Evolutionary conservation across 2,797 vertebrate genomes (phyloP).

Genomic region (Premnoplex brunnescens): DNA sequence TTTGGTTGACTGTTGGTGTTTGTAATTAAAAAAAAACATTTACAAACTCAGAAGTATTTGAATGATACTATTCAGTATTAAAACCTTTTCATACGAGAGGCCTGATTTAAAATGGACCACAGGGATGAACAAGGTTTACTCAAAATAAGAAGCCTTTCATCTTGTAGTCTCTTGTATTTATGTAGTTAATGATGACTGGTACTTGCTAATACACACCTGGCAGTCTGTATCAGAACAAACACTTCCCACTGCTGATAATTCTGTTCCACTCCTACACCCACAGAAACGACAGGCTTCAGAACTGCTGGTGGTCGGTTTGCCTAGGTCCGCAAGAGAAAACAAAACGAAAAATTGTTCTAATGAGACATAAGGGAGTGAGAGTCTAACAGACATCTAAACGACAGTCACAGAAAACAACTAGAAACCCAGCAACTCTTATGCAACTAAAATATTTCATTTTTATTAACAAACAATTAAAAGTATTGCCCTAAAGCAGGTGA

Average conservation of each 20-base stretch:
- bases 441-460: neutral
- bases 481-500: neutral
- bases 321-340: conserved; percentile 77
- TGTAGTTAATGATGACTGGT: neutral
- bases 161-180: neutral
- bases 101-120: neutral
- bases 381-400: neutral
- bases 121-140: neutral
- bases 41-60: neutral
- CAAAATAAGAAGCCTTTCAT: neutral
- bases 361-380: neutral
- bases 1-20: neutral
- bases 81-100: neutral
- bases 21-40: neutral
- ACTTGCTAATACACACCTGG: conserved; percentile 80
- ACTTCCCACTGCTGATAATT: conserved; percentile 95
- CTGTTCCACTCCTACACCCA: conserved; percentile 94
- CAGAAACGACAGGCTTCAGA: conserved; percentile 98
- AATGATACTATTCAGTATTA: neutral
- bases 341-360: neutral
- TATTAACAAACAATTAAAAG: neutral
- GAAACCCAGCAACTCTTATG: neutral
- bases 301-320: conserved; percentile 96
- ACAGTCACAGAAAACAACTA: neutral
- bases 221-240: conserved; percentile 97